A percentile compares a stretch with the other conserved stretches of the same genome.
phyloP scores from a whole-genome alignment of 1,140 invertebrate species.

The Eubasilissa regina region DNA sequence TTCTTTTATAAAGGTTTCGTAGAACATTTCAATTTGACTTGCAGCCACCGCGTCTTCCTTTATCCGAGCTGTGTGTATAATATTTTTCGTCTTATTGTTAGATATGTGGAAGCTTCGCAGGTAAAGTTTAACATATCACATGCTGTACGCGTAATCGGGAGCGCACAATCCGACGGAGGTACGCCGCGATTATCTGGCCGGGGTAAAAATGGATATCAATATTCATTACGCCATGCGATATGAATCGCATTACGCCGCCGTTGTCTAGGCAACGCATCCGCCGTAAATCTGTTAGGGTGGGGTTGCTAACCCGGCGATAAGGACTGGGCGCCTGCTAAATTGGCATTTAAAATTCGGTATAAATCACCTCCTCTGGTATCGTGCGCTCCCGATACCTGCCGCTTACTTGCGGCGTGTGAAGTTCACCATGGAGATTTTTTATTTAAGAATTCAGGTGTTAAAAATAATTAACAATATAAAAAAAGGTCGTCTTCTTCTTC shows the following conservation, averaged over 20 bases:
- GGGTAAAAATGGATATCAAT: constrained; percentile 42
- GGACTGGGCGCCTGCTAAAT: constrained; percentile 25
- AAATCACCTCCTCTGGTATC: constrained; percentile 3
- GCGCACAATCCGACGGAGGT: constrained; percentile 23
- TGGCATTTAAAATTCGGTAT: constrained; percentile 28
- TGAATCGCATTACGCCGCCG: constrained; percentile 36
- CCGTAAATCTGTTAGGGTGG: constrained; percentile 23
- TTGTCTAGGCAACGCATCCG: constrained; percentile 22
- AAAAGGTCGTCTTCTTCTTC: too few species aligned
- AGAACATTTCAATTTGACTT: too few species aligned
- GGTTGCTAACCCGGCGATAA: constrained; percentile 31
- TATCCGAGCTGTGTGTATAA: too few species aligned
- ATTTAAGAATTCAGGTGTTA: too few species aligned
- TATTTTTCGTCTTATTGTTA: too few species aligned
- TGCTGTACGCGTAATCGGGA: constrained; percentile 16
- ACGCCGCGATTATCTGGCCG: constrained; percentile 21
- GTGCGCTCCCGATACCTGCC: constrained; percentile 7
- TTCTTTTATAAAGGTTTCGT: too few species aligned
- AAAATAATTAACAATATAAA: too few species aligned
- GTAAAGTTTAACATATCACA: too few species aligned
- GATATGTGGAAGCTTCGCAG: too few species aligned
- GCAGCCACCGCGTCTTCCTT: too few species aligned
- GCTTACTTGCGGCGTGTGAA: too few species aligned
- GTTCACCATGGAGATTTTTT: too few species aligned
- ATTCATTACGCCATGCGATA: constrained; percentile 34